A percentile compares a stretch with the other conserved stretches of the same genome.
Conservation (phyloP, 2,888 invertebrate genomes). For the Limnephilus auricula region DNA sequence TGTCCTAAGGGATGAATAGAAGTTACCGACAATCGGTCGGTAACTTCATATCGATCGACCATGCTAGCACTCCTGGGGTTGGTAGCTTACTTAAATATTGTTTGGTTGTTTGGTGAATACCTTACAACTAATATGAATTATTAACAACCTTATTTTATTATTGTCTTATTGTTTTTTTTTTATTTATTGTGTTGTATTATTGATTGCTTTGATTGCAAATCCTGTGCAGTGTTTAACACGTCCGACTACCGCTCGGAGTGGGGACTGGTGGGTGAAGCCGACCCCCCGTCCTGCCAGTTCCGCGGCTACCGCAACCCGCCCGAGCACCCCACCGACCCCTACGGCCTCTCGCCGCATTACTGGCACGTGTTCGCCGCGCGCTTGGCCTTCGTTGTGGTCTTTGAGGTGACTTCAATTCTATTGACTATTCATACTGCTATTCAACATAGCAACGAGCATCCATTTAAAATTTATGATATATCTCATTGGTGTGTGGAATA, state of each 20-base stretch:
- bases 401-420: constrained; percentile 82
- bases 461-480: neutral
- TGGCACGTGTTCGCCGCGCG: constrained; percentile 97
- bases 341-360: constrained; percentile 91
- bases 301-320: constrained; percentile 89
- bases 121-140: too few relatives aligned
- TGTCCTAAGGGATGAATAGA: too few relatives aligned
- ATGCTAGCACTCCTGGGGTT: too few relatives aligned
- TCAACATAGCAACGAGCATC: too few relatives aligned
- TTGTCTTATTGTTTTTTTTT: too few relatives aligned
- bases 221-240: constrained; percentile 85
- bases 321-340: constrained; percentile 80
- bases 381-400: constrained; percentile 94
- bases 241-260: constrained; percentile 88
- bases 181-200: too few relatives aligned
- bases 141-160: too few relatives aligned
- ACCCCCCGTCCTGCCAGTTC: constrained; percentile 86
- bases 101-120: too few relatives aligned
- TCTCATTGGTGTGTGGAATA: constrained; percentile 11
- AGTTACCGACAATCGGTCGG: too few relatives aligned
- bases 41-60: too few relatives aligned
- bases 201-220: neutral
- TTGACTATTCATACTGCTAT: too few relatives aligned
- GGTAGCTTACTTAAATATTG: too few relatives aligned
- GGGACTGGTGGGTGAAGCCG: constrained; percentile 82